phyloP scores from a whole-genome alignment of 2,888 invertebrate genomes.

The Mythimna ferrago region DNA sequence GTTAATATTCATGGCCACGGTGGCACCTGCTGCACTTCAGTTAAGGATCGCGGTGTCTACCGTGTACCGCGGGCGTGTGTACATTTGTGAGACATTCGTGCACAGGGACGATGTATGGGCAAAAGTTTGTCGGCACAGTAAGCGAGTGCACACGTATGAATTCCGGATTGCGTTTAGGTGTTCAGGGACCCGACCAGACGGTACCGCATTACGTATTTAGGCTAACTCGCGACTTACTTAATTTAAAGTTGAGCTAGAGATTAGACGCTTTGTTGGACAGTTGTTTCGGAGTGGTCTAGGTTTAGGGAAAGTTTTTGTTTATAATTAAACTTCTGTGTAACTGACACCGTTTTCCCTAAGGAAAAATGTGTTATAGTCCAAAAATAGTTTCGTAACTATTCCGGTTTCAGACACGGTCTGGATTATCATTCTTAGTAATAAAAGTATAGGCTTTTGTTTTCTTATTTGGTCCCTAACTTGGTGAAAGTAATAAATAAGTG shows the following conservation, averaged over 20 bases:
- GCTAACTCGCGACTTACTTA: slow-evolving; percentile 51
- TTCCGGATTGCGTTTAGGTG: slow-evolving; percentile 68
- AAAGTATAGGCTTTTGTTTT: background rate
- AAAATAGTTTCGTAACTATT: slow-evolving; percentile 18
- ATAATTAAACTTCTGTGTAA: slow-evolving; percentile 51
- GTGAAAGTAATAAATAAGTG: background rate
- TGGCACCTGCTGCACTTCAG: slow-evolving; percentile 79
- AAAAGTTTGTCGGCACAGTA: slow-evolving; percentile 60
- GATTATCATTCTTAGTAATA: background rate
- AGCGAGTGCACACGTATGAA: slow-evolving; percentile 65
- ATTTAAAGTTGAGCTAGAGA: slow-evolving; percentile 61
- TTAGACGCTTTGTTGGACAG: slow-evolving; percentile 54
- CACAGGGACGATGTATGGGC: slow-evolving; percentile 36
- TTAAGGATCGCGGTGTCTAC: slow-evolving; percentile 68
- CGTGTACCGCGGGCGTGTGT: slow-evolving; percentile 41
- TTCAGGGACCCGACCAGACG: slow-evolving; percentile 54
- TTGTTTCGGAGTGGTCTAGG: slow-evolving; percentile 47
- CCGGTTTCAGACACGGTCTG: background rate
- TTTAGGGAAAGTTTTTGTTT: slow-evolving; percentile 45
- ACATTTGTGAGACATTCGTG: slow-evolving; percentile 57
- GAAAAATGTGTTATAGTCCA: slow-evolving; percentile 38
- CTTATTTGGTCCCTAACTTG: background rate
- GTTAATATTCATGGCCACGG: slow-evolving; percentile 86
- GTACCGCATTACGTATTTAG: slow-evolving; percentile 56
- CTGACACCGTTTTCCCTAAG: slow-evolving; percentile 34